Evolutionary conservation across 2,113 vertebrate species (phyloP).

Genomic region (Herpailurus yagouaroundi): DNA sequence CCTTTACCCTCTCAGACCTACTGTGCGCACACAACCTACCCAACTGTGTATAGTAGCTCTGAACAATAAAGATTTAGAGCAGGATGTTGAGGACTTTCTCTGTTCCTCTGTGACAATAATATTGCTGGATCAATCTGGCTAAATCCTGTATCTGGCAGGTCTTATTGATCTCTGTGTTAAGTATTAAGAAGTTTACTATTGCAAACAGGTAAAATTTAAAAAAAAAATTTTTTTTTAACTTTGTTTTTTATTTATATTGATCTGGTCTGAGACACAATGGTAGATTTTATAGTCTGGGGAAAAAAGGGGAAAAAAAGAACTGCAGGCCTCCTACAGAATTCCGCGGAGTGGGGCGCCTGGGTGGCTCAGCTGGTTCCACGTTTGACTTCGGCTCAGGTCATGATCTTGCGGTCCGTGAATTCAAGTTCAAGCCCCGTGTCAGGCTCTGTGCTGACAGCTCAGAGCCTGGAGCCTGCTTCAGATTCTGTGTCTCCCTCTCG

Average conservation of each 20-base stretch:
- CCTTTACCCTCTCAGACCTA: neutral
- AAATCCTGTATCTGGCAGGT: neutral
- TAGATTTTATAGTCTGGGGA: neutral
- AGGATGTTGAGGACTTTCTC: neutral
- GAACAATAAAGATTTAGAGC: neutral
- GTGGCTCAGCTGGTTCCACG: too few species aligned
- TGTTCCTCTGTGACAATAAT: neutral
- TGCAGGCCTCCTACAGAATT: neutral
- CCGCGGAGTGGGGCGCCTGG: neutral
- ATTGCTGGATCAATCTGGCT: neutral
- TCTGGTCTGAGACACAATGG: neutral
- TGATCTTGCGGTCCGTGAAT: too few species aligned
- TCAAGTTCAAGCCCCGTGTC: too few species aligned
- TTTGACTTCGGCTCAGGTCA: too few species aligned
- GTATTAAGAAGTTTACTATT: neutral
- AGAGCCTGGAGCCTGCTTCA: too few species aligned
- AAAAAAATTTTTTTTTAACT: neutral
- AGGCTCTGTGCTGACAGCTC: too few species aligned
- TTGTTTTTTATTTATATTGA: constrained; percentile 34
- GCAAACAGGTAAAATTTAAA: neutral
- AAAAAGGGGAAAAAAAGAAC: neutral
- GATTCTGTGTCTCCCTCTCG: too few species aligned
- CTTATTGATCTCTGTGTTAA: neutral
- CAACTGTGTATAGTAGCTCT: neutral
- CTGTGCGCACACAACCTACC: neutral